A percentile compares a stretch with the other conserved stretches of the same genome.
phyloP scores from a whole-genome alignment of 2,888 invertebrate species.

The Chrysolina oricalcia region DNA sequence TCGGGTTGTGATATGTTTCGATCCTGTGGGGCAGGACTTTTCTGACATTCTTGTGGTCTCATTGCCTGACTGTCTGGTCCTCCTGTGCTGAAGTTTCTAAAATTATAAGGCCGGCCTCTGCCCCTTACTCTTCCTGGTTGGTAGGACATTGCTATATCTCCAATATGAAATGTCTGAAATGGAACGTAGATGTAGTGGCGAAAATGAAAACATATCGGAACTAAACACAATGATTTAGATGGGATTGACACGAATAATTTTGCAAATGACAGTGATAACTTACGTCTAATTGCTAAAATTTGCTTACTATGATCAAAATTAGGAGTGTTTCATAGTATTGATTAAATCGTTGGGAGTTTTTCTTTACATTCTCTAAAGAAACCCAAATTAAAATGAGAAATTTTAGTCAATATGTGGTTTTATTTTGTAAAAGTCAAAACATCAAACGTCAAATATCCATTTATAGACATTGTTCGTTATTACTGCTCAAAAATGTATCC shows the following conservation, averaged over 20 bases:
- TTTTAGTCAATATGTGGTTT: not conserved
- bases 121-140: constrained; percentile 56
- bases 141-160: constrained; percentile 52
- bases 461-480: too few relatives aligned
- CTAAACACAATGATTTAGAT: not conserved
- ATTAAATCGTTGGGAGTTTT: not conserved
- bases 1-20: constrained; percentile 63
- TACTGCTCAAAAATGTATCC: too few relatives aligned
- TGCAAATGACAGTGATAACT: constrained; percentile 5
- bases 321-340: constrained; percentile 4
- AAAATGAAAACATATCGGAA: constrained; percentile 7
- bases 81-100: constrained; percentile 37
- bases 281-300: not conserved
- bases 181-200: not conserved
- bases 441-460: not conserved
- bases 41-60: constrained; percentile 5
- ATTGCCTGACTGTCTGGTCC: constrained; percentile 15
- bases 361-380: not conserved
- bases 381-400: constrained; percentile 7
- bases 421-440: not conserved
- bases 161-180: constrained; percentile 28
- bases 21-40: not conserved
- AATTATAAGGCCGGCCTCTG: constrained; percentile 54
- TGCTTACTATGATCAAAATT: not conserved
- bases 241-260: constrained; percentile 33